Percentiles rank a stretch among this genome's conserved stretches.
Conservation (phyloP, 2,888 invertebrate genomes). For the Ariolimax columbianus region DNA sequence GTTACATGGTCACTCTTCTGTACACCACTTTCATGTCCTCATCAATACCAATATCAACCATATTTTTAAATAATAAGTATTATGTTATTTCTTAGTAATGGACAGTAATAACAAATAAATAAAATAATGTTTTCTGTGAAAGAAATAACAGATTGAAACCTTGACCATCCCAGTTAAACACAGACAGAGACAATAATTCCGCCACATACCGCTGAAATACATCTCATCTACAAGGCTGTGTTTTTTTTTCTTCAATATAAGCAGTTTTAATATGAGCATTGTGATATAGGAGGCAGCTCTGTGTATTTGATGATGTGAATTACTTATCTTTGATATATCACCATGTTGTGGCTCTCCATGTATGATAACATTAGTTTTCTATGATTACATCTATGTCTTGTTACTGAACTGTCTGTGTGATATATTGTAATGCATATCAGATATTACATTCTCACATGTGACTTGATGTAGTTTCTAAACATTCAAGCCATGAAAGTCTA, state of each 20-base stretch:
- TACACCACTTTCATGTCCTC: too few relatives aligned
- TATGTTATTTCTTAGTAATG: too few relatives aligned
- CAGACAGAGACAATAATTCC: too few relatives aligned
- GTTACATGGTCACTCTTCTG: too few relatives aligned
- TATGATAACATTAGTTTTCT: neutral
- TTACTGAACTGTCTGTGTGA: neutral
- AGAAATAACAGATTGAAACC: too few relatives aligned
- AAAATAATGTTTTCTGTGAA: too few relatives aligned
- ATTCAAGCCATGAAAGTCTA: neutral
- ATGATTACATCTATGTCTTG: neutral
- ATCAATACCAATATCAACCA: too few relatives aligned
- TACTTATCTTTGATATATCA: neutral
- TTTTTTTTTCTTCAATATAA: neutral
- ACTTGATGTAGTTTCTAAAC: neutral
- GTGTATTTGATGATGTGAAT: constrained; percentile 10
- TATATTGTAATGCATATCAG: neutral
- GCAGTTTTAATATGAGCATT: constrained; percentile 17
- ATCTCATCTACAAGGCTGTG: constrained; percentile 2
- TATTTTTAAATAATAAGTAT: too few relatives aligned
- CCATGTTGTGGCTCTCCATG: neutral
- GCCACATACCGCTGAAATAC: too few relatives aligned
- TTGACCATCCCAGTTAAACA: too few relatives aligned
- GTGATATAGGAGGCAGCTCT: constrained; percentile 40
- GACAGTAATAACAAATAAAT: too few relatives aligned
- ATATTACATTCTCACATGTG: neutral